phyloP scores from a whole-genome alignment of 1,140 invertebrate genomes.

The Lepidurus apus region DNA sequence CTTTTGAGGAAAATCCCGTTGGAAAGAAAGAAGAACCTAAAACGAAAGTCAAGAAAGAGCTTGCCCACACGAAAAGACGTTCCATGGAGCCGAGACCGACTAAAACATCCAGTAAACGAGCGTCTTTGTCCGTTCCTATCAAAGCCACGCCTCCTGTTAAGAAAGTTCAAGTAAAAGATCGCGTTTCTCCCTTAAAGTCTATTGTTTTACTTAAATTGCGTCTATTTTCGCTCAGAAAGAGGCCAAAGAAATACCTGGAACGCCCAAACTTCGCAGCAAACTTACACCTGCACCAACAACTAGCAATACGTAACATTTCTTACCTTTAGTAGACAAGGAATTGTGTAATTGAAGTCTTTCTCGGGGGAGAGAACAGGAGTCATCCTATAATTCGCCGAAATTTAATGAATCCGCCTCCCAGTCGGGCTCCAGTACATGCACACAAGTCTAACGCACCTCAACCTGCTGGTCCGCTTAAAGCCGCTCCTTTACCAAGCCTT shows the following conservation, averaged over 20 bases:
- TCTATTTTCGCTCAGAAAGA: not conserved
- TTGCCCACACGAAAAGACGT: not conserved
- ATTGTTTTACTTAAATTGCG: not conserved
- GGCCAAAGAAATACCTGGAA: not conserved
- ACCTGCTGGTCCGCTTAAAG: not conserved
- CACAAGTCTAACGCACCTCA: not conserved
- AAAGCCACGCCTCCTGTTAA: not conserved
- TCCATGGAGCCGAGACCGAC: not conserved
- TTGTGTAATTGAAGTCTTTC: not conserved
- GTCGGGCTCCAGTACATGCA: not conserved
- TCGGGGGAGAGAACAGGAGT: not conserved
- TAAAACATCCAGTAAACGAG: not conserved
- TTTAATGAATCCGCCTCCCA: slow-evolving; percentile 4
- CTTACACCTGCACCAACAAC: not conserved
- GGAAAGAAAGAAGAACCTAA: not conserved
- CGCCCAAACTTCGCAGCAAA: not conserved
- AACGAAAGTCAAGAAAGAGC: not conserved
- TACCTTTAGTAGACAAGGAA: not conserved
- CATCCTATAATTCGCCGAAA: not conserved
- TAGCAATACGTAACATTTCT: not conserved
- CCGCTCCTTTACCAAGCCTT: not conserved
- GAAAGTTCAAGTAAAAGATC: not conserved
- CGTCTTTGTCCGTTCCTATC: not conserved
- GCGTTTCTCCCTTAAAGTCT: not conserved
- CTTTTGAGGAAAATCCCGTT: too few species aligned